Percentiles rank a stretch among this genome's conserved stretches.
These are phyloP conservation scores for Chymomyza amoena DNA, from an alignment of 2,888 invertebrate species.

Conservation along the genomic window DNA sequence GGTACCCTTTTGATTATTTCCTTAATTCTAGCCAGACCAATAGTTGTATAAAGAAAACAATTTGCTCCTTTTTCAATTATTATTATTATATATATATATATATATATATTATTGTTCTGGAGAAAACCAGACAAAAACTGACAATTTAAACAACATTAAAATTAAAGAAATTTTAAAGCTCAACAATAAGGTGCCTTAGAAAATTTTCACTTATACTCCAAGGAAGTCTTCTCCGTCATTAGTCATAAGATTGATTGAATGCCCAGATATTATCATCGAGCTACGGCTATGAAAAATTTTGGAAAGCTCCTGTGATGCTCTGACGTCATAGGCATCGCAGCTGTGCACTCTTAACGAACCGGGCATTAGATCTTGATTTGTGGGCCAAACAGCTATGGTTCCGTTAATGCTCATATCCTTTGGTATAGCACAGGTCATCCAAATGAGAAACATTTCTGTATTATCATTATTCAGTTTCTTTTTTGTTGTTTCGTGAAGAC, in stretches of 20 bases:
- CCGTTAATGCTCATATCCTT: constrained; percentile 52
- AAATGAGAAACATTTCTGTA: constrained; percentile 62
- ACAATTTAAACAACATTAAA: too few species aligned
- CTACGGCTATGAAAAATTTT: constrained; percentile 59
- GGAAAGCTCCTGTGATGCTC: constrained; percentile 46
- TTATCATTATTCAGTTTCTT: background rate
- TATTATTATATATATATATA: too few species aligned
- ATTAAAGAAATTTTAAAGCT: too few species aligned
- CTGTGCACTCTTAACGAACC: constrained; percentile 64
- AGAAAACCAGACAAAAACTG: too few species aligned
- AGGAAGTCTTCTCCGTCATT: constrained; percentile 62
- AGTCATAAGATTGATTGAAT: constrained; percentile 56
- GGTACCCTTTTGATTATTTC: too few species aligned
- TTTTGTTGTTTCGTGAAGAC: background rate
- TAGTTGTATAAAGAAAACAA: too few species aligned
- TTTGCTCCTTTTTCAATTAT: too few species aligned
- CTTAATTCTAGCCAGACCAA: too few species aligned
- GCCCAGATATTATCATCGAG: constrained; percentile 55
- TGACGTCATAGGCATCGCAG: constrained; percentile 66
- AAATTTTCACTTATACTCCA: constrained; percentile 47
- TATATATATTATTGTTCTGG: too few species aligned
- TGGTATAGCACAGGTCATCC: constrained; percentile 70
- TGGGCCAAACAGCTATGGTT: constrained; percentile 67
- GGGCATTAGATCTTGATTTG: constrained; percentile 37
- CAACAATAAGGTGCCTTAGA: constrained; percentile 10